Conservation (phyloP, 2,888 invertebrate species). For the Busseola fusca region DNA sequence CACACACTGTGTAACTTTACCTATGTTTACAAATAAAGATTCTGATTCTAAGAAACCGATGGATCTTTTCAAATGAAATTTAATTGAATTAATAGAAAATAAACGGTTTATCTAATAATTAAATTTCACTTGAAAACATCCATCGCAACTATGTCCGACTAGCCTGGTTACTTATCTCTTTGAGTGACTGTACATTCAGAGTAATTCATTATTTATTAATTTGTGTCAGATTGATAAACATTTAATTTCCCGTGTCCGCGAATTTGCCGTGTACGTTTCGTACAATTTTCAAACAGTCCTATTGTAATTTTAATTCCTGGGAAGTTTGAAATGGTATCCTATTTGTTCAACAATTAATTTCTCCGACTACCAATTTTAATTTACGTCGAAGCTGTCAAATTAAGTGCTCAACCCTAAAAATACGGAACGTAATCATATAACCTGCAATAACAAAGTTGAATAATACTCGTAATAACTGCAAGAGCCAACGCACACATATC, state of each 20-base stretch:
- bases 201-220: too few relatives aligned
- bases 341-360: background rate
- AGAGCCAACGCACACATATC: conserved; percentile 26
- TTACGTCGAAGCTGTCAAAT: too few relatives aligned
- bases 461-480: conserved; percentile 1
- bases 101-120: too few relatives aligned
- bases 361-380: background rate
- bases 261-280: background rate
- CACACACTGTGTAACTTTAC: too few relatives aligned
- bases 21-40: too few relatives aligned
- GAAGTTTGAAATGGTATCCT: background rate
- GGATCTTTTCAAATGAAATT: too few relatives aligned
- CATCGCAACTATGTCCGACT: too few relatives aligned
- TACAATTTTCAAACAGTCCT: background rate
- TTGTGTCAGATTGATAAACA: background rate
- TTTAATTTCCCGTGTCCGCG: background rate
- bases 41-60: too few relatives aligned
- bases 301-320: background rate
- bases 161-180: too few relatives aligned
- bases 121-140: too few relatives aligned
- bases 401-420: background rate
- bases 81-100: too few relatives aligned
- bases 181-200: too few relatives aligned
- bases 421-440: background rate
- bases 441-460: background rate